phyloP scores from a whole-genome alignment of 2,888 invertebrate species.

The Dermolepida albohirtum region DNA sequence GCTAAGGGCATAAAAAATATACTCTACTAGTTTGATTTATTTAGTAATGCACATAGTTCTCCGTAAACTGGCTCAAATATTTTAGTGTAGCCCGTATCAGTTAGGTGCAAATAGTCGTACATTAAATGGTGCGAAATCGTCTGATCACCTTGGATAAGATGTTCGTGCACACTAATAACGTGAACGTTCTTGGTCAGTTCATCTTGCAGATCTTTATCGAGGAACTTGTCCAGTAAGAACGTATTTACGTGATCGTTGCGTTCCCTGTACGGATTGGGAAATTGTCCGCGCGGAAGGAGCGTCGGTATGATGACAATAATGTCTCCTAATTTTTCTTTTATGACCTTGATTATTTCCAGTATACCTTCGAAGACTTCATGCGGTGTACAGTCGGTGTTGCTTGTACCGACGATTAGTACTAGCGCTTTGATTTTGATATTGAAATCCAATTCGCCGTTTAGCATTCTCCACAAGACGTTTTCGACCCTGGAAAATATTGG shows the following conservation, averaged over 20 bases:
- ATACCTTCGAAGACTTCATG: constrained; percentile 74
- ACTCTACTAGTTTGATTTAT: constrained; percentile 30
- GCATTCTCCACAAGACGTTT: constrained; percentile 76
- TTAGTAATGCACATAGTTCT: constrained; percentile 50
- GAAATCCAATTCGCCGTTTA: constrained; percentile 76
- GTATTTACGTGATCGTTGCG: constrained; percentile 72
- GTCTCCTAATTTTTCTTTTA: constrained; percentile 69
- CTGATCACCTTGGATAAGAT: constrained; percentile 67
- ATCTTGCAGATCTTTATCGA: constrained; percentile 59
- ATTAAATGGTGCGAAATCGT: constrained; percentile 74
- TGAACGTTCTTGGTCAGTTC: constrained; percentile 60
- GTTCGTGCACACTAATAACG: constrained; percentile 61
- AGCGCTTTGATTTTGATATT: constrained; percentile 75
- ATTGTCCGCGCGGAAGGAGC: constrained; percentile 74
- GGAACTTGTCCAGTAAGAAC: constrained; percentile 64
- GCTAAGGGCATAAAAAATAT: constrained; percentile 1
- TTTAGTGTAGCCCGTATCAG: constrained; percentile 73
- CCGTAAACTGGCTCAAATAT: constrained; percentile 71
- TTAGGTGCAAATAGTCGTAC: constrained; percentile 78
- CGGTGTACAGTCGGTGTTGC: constrained; percentile 72
- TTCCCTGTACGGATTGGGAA: constrained; percentile 72
- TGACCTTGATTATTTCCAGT: constrained; percentile 69
- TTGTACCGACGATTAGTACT: constrained; percentile 75
- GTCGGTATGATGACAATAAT: constrained; percentile 71
- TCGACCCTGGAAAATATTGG: constrained; percentile 66